Percentiles rank a stretch among this genome's conserved stretches.
Evolutionary conservation across 2,888 invertebrate genomes (phyloP).

Genomic region (Amphimallon solstitiale): DNA sequence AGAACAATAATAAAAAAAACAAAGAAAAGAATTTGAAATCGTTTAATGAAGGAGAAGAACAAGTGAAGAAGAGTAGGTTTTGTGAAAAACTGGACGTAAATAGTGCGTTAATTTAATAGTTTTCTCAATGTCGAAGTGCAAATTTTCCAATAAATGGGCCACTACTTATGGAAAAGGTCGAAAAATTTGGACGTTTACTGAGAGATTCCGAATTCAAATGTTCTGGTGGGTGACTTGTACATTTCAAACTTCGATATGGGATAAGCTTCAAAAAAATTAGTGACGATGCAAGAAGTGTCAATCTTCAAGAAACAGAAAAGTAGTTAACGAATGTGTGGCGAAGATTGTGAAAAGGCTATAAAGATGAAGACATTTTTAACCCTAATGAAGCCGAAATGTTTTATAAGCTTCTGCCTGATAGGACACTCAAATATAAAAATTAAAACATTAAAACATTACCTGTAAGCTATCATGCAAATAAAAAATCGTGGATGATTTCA

Average conservation of each 20-base stretch:
- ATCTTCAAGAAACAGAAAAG: neutral
- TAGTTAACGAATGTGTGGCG: too few species aligned
- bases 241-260: neutral
- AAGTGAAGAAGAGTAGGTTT: neutral
- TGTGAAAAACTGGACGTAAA: neutral
- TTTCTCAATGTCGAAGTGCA: too few species aligned
- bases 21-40: too few species aligned
- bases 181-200: too few species aligned
- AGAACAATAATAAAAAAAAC: too few species aligned
- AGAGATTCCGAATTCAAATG: too few species aligned
- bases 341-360: neutral
- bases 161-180: neutral
- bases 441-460: too few species aligned
- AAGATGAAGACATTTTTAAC: neutral
- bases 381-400: neutral
- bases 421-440: neutral
- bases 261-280: neutral
- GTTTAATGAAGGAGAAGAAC: neutral
- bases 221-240: too few species aligned
- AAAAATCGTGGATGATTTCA: too few species aligned
- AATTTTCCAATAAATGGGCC: neutral
- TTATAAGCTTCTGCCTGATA: neutral
- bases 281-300: neutral
- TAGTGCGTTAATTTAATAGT: too few species aligned
- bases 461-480: too few species aligned